Percentiles rank a stretch among this genome's conserved stretches.
Conservation (phyloP, 2,888 invertebrate genomes). For the Anticlea derivata region DNA sequence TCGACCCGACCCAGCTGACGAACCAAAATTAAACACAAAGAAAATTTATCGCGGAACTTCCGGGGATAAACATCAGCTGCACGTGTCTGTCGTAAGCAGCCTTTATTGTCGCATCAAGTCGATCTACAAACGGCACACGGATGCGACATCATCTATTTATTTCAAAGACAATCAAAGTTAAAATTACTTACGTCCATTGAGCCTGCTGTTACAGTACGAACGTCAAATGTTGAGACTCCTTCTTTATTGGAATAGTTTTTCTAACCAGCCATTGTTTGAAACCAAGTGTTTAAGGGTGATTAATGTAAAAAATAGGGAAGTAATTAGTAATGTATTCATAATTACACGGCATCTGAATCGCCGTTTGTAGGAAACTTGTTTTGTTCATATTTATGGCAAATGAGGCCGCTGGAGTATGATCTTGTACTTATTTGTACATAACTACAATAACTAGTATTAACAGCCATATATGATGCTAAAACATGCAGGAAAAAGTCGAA, state of each 20-base stretch:
- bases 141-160: no score
- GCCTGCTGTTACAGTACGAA: not conserved
- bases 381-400: slow-evolving; percentile 14
- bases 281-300: slow-evolving; percentile 41
- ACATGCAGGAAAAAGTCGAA: no score
- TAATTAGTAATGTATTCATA: slow-evolving; percentile 39
- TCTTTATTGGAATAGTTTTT: slow-evolving; percentile 46
- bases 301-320: slow-evolving; percentile 58
- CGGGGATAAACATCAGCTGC: no score
- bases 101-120: no score
- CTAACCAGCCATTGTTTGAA: slow-evolving; percentile 61
- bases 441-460: not conserved
- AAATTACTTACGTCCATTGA: no score
- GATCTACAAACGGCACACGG: no score
- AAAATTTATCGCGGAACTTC: no score
- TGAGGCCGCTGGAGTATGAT: slow-evolving; percentile 15
- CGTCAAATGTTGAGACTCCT: not conserved
- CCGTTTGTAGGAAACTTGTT: slow-evolving; percentile 23
- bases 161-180: no score
- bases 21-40: no score
- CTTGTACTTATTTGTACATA: slow-evolving; percentile 31
- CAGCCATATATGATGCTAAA: not conserved
- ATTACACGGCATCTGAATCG: slow-evolving; percentile 39
- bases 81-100: no score
- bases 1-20: no score